These are phyloP conservation scores for Sminthurides aquaticus DNA, from an alignment of 2,888 invertebrate species.

Conservation along the genomic window DNA sequence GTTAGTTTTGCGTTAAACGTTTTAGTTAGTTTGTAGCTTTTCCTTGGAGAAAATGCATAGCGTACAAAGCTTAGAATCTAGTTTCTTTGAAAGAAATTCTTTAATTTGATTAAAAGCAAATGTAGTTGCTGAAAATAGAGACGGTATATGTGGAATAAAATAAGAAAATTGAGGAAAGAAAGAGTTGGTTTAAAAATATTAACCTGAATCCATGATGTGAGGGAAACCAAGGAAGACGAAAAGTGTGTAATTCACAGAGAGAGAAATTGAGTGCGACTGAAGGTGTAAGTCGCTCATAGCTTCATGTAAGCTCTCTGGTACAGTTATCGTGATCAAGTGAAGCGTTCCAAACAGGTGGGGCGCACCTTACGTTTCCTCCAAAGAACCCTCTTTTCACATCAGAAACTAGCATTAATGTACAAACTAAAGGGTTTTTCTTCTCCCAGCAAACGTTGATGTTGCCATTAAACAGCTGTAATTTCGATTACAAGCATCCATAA, in stretches of 20 bases:
- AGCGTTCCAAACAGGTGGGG: neutral
- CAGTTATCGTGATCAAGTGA: neutral
- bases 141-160: too few species aligned
- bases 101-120: too few species aligned
- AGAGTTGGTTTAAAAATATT: neutral
- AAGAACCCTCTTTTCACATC: neutral
- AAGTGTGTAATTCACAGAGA: slow-evolving; percentile 19
- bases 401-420: neutral
- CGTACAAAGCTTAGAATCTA: too few species aligned
- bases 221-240: slow-evolving; percentile 14
- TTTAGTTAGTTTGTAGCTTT: too few species aligned
- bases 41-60: too few species aligned
- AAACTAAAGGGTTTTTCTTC: neutral
- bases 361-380: neutral
- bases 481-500: neutral
- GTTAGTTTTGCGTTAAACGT: too few species aligned
- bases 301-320: slow-evolving; percentile 8
- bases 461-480: neutral
- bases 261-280: slow-evolving; percentile 22
- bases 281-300: slow-evolving; percentile 17
- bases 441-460: neutral
- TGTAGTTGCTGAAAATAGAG: too few species aligned
- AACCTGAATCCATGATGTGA: slow-evolving; percentile 22
- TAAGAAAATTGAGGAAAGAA: neutral
- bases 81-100: too few species aligned